These are phyloP conservation scores for Chaenodraco wilsoni DNA, from an alignment of 2,797 vertebrate genomes.

Conservation along the genomic window DNA sequence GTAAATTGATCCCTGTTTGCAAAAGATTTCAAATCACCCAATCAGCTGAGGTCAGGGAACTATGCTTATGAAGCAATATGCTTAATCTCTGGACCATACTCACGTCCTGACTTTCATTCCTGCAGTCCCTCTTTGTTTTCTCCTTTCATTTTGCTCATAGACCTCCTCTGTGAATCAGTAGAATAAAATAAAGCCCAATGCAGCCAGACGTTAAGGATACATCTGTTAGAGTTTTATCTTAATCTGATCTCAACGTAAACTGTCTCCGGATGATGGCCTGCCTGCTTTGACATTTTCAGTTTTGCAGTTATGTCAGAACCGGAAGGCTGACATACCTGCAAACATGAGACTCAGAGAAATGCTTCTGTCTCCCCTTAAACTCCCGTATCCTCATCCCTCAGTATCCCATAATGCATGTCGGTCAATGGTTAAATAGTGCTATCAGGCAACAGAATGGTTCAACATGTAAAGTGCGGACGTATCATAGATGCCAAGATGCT, in stretches of 20 bases:
- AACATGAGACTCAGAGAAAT: not conserved
- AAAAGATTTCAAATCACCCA: conserved; percentile 36
- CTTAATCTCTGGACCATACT: conserved; percentile 26
- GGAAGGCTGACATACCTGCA: not conserved
- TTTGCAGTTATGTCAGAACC: conserved; percentile 1
- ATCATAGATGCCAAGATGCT: too few relatives aligned
- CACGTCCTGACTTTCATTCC: conserved; percentile 2
- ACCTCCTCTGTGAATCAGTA: conserved; percentile 59
- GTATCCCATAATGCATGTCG: conserved; percentile 3
- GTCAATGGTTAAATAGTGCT: conserved; percentile 21
- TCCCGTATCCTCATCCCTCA: too few relatives aligned
- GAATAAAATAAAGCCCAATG: conserved; percentile 53
- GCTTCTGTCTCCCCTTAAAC: not conserved
- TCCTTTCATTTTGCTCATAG: conserved; percentile 37
- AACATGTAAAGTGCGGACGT: conserved; percentile 8
- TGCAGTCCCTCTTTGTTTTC: conserved; percentile 12
- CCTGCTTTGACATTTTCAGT: conserved; percentile 17
- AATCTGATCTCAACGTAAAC: conserved; percentile 18
- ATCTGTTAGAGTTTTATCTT: conserved; percentile 30
- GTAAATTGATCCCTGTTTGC: conserved; percentile 46
- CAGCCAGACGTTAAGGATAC: conserved; percentile 26
- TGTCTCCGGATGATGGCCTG: conserved; percentile 6
- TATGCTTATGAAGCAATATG: conserved; percentile 33
- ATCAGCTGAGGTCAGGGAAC: conserved; percentile 34
- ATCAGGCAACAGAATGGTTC: conserved; percentile 5